Evolutionary conservation across 2,113 vertebrate species (phyloP).

Genomic region (Solea senegalensis): DNA sequence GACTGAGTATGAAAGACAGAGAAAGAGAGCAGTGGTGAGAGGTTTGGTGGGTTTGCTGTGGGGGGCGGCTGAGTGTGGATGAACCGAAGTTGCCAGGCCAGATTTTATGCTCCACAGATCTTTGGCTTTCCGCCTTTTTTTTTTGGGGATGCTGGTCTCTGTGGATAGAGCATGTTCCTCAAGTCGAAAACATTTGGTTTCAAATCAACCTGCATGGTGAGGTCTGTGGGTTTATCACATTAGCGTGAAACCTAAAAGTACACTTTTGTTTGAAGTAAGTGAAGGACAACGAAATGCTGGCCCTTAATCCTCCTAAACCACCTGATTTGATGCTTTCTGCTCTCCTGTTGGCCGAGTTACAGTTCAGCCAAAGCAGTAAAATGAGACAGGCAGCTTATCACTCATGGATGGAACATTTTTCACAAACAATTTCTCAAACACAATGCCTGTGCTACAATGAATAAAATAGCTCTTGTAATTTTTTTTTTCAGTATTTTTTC

Average conservation of each 20-base stretch:
- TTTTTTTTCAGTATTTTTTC: conserved; percentile 48
- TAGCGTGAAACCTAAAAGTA: conserved; percentile 22
- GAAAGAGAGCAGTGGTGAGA: conserved; percentile 40
- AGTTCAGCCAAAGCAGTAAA: conserved; percentile 39
- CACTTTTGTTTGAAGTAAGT: conserved; percentile 36
- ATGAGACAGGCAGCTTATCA: conserved; percentile 44
- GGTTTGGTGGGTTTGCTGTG: conserved; percentile 58
- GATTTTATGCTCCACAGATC: conserved; percentile 57
- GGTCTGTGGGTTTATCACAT: conserved; percentile 51
- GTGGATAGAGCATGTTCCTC: conserved; percentile 15
- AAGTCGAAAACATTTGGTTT: conserved; percentile 40
- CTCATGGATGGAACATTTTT: conserved; percentile 33
- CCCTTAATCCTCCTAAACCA: conserved; percentile 18
- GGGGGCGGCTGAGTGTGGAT: conserved; percentile 16
- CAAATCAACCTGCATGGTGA: conserved; percentile 28
- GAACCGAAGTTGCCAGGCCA: conserved; percentile 35
- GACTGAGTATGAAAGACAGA: conserved; percentile 42
- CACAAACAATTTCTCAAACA: conserved; percentile 27
- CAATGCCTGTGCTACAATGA: too few relatives aligned
- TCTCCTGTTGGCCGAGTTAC: conserved; percentile 28
- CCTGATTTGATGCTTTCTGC: conserved; percentile 13
- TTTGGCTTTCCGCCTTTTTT: conserved; percentile 40
- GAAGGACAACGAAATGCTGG: conserved; percentile 34
- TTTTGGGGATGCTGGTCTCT: conserved; percentile 14
- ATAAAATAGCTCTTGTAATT: too few relatives aligned